These are phyloP conservation scores for Digitonthophagus gazella DNA, from an alignment of 2,888 invertebrate genomes.

Conservation along the genomic window DNA sequence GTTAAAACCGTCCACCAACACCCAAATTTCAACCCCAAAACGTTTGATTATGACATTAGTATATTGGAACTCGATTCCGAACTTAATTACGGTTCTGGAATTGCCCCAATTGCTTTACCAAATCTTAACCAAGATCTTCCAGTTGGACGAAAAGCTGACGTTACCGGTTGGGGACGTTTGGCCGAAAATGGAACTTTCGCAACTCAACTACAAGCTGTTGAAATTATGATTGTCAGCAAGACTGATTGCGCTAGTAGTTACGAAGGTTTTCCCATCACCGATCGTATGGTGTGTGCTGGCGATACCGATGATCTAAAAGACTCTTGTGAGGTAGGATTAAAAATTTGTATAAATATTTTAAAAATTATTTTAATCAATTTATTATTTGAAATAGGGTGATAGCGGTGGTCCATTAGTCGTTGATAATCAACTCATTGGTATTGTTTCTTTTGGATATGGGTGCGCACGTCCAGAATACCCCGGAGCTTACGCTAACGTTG, in stretches of 20 bases:
- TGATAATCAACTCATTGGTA: conserved; percentile 19
- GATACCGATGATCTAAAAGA: conserved; percentile 17
- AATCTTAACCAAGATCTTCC: conserved; percentile 1
- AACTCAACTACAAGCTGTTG: conserved; percentile 28
- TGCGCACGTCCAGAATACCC: conserved; percentile 27
- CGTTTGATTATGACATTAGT: conserved; percentile 29
- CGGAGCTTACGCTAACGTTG: conserved; percentile 22
- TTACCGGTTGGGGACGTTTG: conserved; percentile 27
- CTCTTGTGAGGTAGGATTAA: conserved; percentile 20
- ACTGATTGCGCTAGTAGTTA: conserved; percentile 29
- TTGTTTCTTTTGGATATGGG: conserved; percentile 27
- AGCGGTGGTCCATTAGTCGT: conserved; percentile 26
- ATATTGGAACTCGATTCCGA: conserved; percentile 21
- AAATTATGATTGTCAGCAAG: conserved; percentile 29
- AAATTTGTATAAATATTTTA: neutral
- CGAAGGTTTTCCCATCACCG: conserved; percentile 38
- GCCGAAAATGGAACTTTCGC: conserved; percentile 24
- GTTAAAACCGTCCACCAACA: conserved; percentile 25
- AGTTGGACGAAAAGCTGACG: conserved; percentile 15
- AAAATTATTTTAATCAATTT: neutral
- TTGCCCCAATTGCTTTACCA: conserved; percentile 21
- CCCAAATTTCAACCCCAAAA: conserved; percentile 21
- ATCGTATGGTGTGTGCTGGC: conserved; percentile 58
- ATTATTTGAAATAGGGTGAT: conserved; percentile 18
- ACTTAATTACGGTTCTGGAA: conserved; percentile 8